Evolutionary conservation across 1,140 invertebrate genomes (phyloP), one percentile per base, ranked within the genome.

Genomic region (Trichonephila clavata): DNA sequence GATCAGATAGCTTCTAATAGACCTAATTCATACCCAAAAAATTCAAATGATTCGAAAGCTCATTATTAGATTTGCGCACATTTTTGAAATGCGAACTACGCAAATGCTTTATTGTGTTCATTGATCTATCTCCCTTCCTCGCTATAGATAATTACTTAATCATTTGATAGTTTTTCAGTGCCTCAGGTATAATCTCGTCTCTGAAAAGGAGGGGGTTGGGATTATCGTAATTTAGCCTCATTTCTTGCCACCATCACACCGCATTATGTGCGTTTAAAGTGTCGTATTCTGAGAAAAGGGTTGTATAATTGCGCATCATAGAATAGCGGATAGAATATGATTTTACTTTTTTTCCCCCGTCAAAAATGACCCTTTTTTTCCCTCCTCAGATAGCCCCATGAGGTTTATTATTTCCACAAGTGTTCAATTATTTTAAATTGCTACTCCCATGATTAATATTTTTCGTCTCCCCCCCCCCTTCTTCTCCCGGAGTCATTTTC

Each of bases 351-450:
- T 88, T 88, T 21, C 24, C 32, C 1, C 6, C 20, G 24, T 24
- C 32, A 10, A 7, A 71, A 88, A 88, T 68, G n/a, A 39, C 61
- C n/a, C 16, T 68, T 43, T 88, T 68, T 88, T 39, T 21, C 24
- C n/a, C n/a, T 4, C 60, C 16, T 13, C 32, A 39, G 32, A 18
- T 63, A 3, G 5, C 24, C 71, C 27, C 59, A 21, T 27, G 84
- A 63, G 57, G 84, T 60, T 61, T 86, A 86, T 86, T 27, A 86
- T 88, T 71, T n/a, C 61, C 60, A 63, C 32, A 88, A 88, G 59
- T 63, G 63, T 88, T 88, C 60, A 88, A 88, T 88, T 88, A 88
- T 88, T 65, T 68, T 68, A 63, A 88, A 88, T 88, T 88, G 32
- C 59, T 21, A 39, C 86, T 5, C 24, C 5, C 21, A 60, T 60